Evolutionary conservation across 1,140 invertebrate genomes (phyloP).

Genomic region (Neotoxoptera formosana): DNA sequence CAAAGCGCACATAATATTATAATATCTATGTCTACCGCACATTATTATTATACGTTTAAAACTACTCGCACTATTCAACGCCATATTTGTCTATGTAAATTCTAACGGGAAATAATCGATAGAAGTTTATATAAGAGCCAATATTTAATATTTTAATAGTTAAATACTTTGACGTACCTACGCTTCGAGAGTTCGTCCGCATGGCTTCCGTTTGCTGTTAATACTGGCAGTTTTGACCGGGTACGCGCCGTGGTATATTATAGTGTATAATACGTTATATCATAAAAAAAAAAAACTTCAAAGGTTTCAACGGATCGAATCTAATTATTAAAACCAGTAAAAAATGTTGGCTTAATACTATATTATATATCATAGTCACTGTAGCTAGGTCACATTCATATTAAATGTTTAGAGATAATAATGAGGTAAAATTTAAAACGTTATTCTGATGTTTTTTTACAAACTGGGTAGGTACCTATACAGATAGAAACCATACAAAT

Average conservation of each 20-base stretch:
- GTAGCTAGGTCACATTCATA: not conserved
- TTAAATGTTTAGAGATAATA: not conserved
- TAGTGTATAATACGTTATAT: not conserved
- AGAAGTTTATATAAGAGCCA: not conserved
- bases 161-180: not conserved
- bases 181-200: not conserved
- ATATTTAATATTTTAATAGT: not conserved
- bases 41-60: not conserved
- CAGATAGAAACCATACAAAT: not conserved
- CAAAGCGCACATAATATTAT: not conserved
- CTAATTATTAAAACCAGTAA: slow-evolving; percentile 21
- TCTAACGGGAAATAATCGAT: not conserved
- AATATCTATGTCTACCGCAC: too few relatives aligned
- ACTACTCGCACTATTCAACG: not conserved
- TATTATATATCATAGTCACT: not conserved
- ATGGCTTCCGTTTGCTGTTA: slow-evolving; percentile 5
- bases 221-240: not conserved
- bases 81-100: not conserved
- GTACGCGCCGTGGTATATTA: not conserved
- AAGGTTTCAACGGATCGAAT: slow-evolving; percentile 37
- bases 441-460: not conserved
- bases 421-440: not conserved
- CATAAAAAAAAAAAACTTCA: slow-evolving; percentile 8
- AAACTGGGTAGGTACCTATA: not conserved
- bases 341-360: not conserved